phyloP scores from a whole-genome alignment of 2,113 vertebrate species.

The Perccottus glenii region DNA sequence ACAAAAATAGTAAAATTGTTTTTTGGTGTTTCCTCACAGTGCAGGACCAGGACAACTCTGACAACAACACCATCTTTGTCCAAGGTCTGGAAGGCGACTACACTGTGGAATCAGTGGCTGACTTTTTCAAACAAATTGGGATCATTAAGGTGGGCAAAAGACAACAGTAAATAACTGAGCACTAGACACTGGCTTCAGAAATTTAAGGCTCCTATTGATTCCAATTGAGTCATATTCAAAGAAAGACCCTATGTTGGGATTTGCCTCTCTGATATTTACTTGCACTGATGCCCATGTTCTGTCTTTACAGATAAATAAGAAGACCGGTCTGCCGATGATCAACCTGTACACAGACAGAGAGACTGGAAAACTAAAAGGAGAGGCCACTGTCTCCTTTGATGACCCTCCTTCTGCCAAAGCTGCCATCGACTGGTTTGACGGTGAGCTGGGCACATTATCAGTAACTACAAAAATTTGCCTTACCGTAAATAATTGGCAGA shows the following conservation, averaged over 20 bases:
- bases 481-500: too few species aligned
- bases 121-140: constrained; percentile 93
- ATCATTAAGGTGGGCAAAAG: constrained; percentile 85
- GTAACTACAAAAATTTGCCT: too few species aligned
- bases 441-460: constrained; percentile 59
- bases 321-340: constrained; percentile 93
- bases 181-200: too few species aligned
- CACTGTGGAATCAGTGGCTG: constrained; percentile 88
- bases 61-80: constrained; percentile 95
- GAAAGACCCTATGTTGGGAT: too few species aligned
- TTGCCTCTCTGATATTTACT: too few species aligned
- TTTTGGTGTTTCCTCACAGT: constrained; percentile 31
- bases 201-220: too few species aligned
- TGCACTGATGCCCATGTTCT: too few species aligned
- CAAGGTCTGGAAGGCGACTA: constrained; percentile 90
- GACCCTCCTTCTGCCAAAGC: constrained; percentile 92
- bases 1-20: too few species aligned
- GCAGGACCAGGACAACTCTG: constrained; percentile 89
- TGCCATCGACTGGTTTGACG: constrained; percentile 92
- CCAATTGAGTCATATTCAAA: too few species aligned
- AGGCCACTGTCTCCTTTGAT: constrained; percentile 91
- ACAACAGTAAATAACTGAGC: background rate
- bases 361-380: constrained; percentile 90
- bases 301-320: constrained; percentile 85
- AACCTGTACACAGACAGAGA: constrained; percentile 92